Percentiles rank a stretch among this genome's conserved stretches.
phyloP scores from a whole-genome alignment of 1,140 invertebrate species.

The Holotrichia oblita region DNA sequence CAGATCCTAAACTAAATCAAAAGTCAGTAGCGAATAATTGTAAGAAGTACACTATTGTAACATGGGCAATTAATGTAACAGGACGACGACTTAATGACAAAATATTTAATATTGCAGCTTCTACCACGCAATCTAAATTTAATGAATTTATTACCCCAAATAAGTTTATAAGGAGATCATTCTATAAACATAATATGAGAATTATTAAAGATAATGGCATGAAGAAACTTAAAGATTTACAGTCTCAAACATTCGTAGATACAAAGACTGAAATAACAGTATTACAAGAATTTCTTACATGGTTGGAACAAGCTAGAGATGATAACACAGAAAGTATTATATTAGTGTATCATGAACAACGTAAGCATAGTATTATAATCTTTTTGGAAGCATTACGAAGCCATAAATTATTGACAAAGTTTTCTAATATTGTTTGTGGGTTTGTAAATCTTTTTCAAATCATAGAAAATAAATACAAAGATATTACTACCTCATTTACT shows the following conservation, averaged over 20 bases:
- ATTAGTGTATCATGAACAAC: background rate
- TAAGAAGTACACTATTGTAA: background rate
- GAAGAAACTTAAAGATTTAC: background rate
- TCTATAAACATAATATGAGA: background rate
- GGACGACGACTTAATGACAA: background rate
- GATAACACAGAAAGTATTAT: background rate
- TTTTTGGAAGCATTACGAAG: background rate
- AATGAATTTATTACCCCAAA: background rate
- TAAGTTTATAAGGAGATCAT: background rate
- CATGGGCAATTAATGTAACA: background rate
- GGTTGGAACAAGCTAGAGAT: background rate
- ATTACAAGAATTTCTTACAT: background rate
- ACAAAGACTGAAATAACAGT: background rate
- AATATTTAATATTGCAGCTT: conserved; percentile 21
- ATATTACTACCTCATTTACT: conserved; percentile 2
- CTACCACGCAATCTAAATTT: background rate
- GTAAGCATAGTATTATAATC: background rate
- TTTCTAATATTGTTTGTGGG: background rate
- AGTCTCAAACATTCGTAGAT: background rate
- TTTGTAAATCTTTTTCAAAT: background rate
- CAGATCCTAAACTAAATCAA: background rate
- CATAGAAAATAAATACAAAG: background rate
- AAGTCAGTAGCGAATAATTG: background rate
- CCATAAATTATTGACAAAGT: background rate
- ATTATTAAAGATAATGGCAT: background rate